A percentile compares a stretch with the other conserved stretches of the same genome.
Evolutionary conservation across 64 coral and sea anemone genomes (phyloP).

Genomic region (Dendrophyllia cribrosa): DNA sequence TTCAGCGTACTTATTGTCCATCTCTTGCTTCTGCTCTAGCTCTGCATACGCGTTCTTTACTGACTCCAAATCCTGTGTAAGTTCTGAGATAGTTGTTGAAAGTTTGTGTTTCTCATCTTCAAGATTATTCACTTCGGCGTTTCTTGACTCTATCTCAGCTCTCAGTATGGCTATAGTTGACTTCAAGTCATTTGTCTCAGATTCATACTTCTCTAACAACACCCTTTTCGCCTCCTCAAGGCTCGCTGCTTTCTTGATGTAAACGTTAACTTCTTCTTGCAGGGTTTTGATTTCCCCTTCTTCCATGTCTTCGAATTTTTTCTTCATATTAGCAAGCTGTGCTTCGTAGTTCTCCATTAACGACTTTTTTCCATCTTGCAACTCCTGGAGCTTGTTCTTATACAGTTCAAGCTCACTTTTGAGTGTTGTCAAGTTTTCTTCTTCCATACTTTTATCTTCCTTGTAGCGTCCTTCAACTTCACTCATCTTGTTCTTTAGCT

Average conservation of each 20-base stretch:
- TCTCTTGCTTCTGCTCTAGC: slow-evolving; percentile 58
- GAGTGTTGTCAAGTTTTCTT: slow-evolving; percentile 71
- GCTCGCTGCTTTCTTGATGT: slow-evolving; percentile 80
- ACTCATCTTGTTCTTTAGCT: slow-evolving; percentile 83
- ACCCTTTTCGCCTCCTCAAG: slow-evolving; percentile 77
- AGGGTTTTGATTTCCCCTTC: slow-evolving; percentile 91
- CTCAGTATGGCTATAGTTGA: slow-evolving; percentile 41
- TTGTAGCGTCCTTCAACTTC: slow-evolving; percentile 89
- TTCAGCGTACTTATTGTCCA: slow-evolving; percentile 49
- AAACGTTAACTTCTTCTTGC: slow-evolving; percentile 91
- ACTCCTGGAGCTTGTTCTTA: slow-evolving; percentile 82
- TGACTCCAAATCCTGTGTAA: slow-evolving; percentile 35
- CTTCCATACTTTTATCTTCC: slow-evolving; percentile 72
- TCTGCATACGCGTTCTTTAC: slow-evolving; percentile 47
- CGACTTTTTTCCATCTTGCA: slow-evolving; percentile 82
- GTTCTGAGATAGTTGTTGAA: slow-evolving; percentile 38
- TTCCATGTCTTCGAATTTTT: slow-evolving; percentile 79
- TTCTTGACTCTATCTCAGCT: slow-evolving; percentile 37
- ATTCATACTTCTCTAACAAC: slow-evolving; percentile 68
- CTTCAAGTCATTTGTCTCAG: slow-evolving; percentile 35
- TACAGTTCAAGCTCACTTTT: slow-evolving; percentile 86
- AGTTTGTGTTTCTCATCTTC: slow-evolving; percentile 42
- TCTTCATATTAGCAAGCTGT: slow-evolving; percentile 81
- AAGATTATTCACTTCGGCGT: slow-evolving; percentile 8
- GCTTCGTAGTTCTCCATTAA: slow-evolving; percentile 92